These are phyloP conservation scores for Dicaeum eximium DNA, from an alignment of 2,113 vertebrate genomes.

Conservation along the genomic window DNA sequence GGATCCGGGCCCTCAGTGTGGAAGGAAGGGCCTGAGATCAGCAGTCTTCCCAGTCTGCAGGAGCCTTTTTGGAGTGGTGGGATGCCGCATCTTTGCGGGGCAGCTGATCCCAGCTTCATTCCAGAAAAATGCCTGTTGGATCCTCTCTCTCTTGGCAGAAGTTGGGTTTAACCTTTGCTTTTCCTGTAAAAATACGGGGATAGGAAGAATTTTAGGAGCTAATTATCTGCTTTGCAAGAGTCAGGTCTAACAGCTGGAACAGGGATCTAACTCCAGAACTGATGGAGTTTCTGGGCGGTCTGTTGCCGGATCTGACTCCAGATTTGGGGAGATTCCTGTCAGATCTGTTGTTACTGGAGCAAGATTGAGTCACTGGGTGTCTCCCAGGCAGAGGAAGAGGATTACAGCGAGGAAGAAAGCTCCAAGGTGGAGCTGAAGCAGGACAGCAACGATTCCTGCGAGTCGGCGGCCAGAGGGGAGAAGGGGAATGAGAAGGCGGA, in stretches of 20 bases:
- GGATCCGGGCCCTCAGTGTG: background rate
- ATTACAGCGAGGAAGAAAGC: conserved; percentile 85
- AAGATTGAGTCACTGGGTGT: background rate
- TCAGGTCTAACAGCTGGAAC: background rate
- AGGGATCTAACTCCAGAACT: background rate
- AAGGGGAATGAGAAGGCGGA: conserved; percentile 76
- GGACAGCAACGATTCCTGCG: conserved; percentile 65
- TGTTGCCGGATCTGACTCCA: too few relatives aligned
- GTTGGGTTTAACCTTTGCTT: background rate
- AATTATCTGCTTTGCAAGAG: background rate
- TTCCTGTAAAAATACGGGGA: fast-evolving
- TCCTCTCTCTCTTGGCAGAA: background rate
- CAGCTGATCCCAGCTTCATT: background rate
- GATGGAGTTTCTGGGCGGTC: background rate
- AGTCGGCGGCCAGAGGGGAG: conserved; percentile 69
- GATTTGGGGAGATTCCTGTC: background rate
- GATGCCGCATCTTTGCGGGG: background rate
- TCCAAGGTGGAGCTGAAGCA: conserved; percentile 78
- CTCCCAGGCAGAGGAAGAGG: conserved; percentile 79
- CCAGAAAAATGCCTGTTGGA: background rate
- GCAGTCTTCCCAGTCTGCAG: background rate
- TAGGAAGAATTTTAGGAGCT: background rate
- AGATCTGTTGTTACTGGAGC: background rate
- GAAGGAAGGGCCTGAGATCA: background rate
- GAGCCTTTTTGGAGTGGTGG: background rate